phyloP scores from a whole-genome alignment of 2,888 invertebrate genomes.

The Hyposoter dolosus region DNA sequence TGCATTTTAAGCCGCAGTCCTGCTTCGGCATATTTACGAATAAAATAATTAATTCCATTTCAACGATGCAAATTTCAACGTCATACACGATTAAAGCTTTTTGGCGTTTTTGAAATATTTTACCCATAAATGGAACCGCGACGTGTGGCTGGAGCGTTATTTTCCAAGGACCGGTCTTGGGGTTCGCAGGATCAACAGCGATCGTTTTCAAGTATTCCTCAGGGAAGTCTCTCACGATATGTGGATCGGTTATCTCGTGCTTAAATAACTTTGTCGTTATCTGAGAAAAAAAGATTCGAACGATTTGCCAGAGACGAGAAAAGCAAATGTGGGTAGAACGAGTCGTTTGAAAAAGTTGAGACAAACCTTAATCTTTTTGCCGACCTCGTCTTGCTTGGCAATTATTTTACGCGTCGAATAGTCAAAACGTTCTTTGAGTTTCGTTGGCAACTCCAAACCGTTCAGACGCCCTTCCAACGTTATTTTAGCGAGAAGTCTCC shows the following conservation, averaged over 20 bases:
- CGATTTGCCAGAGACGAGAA: conserved; percentile 48
- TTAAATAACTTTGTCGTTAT: conserved; percentile 89
- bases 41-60: not conserved
- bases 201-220: conserved; percentile 88
- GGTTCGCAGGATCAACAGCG: conserved; percentile 87
- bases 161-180: conserved; percentile 92
- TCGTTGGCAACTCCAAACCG: conserved; percentile 88
- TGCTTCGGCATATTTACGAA: not conserved
- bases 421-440: not conserved
- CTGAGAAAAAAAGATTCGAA: conserved; percentile 71
- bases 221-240: conserved; percentile 91
- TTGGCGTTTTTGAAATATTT: not conserved
- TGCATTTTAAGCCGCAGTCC: not conserved
- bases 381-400: conserved; percentile 87
- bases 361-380: conserved; percentile 87
- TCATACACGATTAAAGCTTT: too few relatives aligned
- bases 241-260: conserved; percentile 89
- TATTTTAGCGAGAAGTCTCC: conserved; percentile 91
- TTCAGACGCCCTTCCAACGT: conserved; percentile 93
- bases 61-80: too few relatives aligned
- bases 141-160: conserved; percentile 91
- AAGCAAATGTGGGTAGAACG: conserved; percentile 1
- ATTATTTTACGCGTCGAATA: conserved; percentile 70
- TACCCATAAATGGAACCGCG: conserved; percentile 89
- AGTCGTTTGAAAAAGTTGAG: conserved; percentile 43